phyloP scores from a whole-genome alignment of 2,797 vertebrate species.

The Thripadectes ignobilis region DNA sequence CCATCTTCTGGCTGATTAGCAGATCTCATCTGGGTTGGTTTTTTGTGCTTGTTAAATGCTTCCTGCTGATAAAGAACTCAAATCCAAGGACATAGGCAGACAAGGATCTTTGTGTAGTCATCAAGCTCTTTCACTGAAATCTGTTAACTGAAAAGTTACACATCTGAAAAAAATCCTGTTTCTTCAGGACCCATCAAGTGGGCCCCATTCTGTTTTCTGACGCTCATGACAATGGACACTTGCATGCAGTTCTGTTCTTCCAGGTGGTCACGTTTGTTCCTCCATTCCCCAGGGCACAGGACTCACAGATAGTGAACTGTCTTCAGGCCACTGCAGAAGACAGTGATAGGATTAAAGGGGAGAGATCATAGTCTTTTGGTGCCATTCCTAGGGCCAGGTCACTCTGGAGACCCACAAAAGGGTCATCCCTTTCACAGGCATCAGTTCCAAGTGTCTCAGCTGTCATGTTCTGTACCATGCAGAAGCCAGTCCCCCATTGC shows the following conservation, averaged over 20 bases:
- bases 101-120: background rate
- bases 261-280: background rate
- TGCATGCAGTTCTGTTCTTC: background rate
- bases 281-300: rapidly evolving
- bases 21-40: background rate
- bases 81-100: background rate
- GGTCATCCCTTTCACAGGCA: background rate
- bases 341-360: background rate
- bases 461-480: background rate
- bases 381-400: background rate
- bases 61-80: background rate
- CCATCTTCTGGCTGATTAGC: background rate
- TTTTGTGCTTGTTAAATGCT: background rate
- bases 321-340: background rate
- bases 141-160: background rate
- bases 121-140: background rate
- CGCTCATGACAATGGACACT: background rate
- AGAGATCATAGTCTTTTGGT: background rate
- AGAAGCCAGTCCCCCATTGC: background rate
- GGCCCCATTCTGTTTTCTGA: background rate
- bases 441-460: background rate
- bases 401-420: background rate
- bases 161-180: background rate
- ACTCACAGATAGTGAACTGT: background rate
- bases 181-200: background rate